Conservation (phyloP, 1,140 invertebrate genomes). For the Psix sp. region DNA sequence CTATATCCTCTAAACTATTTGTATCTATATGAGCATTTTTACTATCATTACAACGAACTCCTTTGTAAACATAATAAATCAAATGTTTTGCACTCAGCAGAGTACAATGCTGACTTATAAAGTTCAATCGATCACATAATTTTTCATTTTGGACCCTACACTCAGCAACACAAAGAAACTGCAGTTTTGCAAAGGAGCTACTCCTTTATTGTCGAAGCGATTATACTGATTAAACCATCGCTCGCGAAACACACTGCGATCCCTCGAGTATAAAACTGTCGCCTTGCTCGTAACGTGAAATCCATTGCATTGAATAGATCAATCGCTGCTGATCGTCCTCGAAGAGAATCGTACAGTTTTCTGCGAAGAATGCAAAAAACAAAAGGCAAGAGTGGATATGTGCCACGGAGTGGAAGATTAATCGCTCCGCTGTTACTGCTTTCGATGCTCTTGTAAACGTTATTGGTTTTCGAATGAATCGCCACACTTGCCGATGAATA, state of each 20-base stretch:
- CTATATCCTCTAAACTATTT: no score
- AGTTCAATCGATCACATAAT: no score
- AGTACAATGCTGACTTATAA: no score
- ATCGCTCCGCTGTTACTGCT: conserved; percentile 31
- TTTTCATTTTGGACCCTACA: no score
- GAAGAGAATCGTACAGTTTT: conserved; percentile 31
- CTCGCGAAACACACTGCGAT: conserved; percentile 12
- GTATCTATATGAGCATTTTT: no score
- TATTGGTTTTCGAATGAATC: conserved; percentile 54
- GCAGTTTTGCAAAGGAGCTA: not conserved
- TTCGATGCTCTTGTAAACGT: conserved; percentile 53
- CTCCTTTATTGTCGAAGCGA: not conserved
- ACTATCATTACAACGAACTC: no score
- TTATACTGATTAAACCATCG: conserved; percentile 33
- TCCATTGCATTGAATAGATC: conserved; percentile 47
- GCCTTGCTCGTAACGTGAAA: conserved; percentile 23
- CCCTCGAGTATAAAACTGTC: conserved; percentile 39
- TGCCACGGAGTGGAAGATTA: conserved; percentile 28
- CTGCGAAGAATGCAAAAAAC: conserved; percentile 40
- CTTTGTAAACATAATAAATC: no score
- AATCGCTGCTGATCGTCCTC: conserved; percentile 28
- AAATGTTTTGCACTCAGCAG: no score
- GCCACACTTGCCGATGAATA: conserved; percentile 49
- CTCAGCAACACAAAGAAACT: no score
- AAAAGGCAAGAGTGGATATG: conserved; percentile 37